These are phyloP conservation scores for Hecatera dysodea DNA, from an alignment of 2,888 invertebrate species.

Conservation along the genomic window DNA sequence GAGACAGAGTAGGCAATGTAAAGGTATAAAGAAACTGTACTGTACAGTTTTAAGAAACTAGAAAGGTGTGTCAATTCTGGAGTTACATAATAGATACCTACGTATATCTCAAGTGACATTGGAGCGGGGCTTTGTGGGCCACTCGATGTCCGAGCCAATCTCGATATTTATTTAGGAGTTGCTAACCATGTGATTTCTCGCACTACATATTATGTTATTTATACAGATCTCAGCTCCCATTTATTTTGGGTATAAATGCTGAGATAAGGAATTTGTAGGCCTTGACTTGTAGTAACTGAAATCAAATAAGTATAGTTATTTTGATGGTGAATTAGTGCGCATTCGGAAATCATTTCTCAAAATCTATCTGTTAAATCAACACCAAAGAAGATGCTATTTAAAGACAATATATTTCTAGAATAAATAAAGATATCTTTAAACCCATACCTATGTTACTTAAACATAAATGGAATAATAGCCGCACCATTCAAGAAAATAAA, in stretches of 20 bases:
- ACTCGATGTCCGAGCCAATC: slow-evolving; percentile 36
- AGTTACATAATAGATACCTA: slow-evolving; percentile 6
- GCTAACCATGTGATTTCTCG: slow-evolving; percentile 33
- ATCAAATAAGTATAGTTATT: background rate
- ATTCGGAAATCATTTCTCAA: no score
- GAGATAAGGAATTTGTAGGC: background rate
- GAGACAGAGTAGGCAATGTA: background rate
- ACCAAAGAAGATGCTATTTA: background rate
- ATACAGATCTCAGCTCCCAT: slow-evolving; percentile 18
- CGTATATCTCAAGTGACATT: slow-evolving; percentile 22
- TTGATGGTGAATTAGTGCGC: background rate
- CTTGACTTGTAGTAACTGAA: background rate
- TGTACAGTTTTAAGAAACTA: slow-evolving; percentile 22
- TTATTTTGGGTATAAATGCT: slow-evolving; percentile 1
- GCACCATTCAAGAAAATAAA: background rate
- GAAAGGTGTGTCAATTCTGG: slow-evolving; percentile 1
- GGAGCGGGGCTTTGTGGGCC: slow-evolving; percentile 23
- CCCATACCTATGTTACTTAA: background rate
- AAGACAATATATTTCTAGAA: no score
- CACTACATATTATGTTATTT: slow-evolving; percentile 24
- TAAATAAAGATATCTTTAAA: no score
- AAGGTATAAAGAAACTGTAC: no score
- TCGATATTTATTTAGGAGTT: slow-evolving; percentile 44
- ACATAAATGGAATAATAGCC: background rate
- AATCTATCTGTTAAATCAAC: background rate